Base-by-base conservation (phyloP, 2,888 invertebrate genomes). In the Euphydryas editha region DNA sequence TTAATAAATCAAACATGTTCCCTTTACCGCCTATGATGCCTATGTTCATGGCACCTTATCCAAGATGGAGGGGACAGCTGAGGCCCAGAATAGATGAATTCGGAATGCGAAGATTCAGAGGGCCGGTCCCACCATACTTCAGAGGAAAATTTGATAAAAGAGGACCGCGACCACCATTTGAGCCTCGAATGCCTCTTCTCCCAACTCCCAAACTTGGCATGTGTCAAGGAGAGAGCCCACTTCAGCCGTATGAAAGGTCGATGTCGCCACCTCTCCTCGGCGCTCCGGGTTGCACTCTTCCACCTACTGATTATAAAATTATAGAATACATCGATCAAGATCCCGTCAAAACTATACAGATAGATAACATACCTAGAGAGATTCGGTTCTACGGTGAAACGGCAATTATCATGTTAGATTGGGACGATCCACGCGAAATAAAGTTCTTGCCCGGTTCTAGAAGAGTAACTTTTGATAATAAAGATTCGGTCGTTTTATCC, bases 361-460 rank as follows among this genome's bases (percentile, higher is more conserved):
- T 98, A 54, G 98, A 98, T 81, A 96, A 96, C 0, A 89, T 95
- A 18, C 95, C 96, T 0, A 94, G 97, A 73, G 97, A 97, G 81
- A 96, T 98, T 55, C 92, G 98, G 20, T 97, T 97, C 78, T 98
- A 98, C 78, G 97, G 96, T 20, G 95, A 97, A 69, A 96, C 95
- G 1, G 97, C 97, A 0, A 94, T 98, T 37, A 96, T 97, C 1
- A 96, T 98, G 81, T 94, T 98, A 90, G 96, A 95, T 65, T 96
- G 96, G 94, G 96, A 97, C 75, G 97, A 97, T 82, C 97, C 98
- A 0, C 93, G 97, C 64, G 97, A 98, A 82, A 96, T 98, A 60
- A 95, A 95, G 21, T 98, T 98, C 83, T 95, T 97, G 76, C 95
- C 95, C n/a, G 98, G 97, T 0, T 94, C 94, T 61, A 90, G 97